Evolutionary conservation across 2,797 vertebrate genomes (phyloP).

Genomic region (Capromys pilorides): DNA sequence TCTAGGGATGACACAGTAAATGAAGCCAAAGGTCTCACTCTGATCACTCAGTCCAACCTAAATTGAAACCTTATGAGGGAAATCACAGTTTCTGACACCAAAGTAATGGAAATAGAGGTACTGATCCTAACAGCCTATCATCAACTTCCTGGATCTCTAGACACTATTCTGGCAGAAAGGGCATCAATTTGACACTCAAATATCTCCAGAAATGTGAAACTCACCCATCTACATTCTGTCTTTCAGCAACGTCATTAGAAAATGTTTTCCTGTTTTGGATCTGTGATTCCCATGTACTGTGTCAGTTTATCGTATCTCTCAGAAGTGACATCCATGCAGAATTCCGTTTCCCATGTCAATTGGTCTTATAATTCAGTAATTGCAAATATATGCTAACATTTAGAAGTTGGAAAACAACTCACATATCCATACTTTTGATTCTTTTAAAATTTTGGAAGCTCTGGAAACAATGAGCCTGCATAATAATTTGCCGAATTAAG

Average conservation of each 20-base stretch:
- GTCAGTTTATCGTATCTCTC: not conserved
- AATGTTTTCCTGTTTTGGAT: not conserved
- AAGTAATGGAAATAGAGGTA: not conserved
- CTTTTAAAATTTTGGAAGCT: not conserved
- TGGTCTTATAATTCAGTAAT: conserved; percentile 34
- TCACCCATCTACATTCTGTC: not conserved
- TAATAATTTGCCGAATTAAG: not conserved
- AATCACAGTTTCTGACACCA: conserved; percentile 7
- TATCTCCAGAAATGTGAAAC: not conserved
- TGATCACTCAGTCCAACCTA: not conserved
- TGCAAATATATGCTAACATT: not conserved
- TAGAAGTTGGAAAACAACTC: conserved; percentile 22
- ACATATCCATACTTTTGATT: not conserved
- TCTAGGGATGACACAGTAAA: not conserved
- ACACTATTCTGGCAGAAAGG: not conserved
- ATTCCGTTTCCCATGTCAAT: not conserved
- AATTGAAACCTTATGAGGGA: not conserved
- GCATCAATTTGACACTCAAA: not conserved
- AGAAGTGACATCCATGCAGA: not conserved
- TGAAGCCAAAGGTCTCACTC: not conserved
- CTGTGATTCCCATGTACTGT: not conserved
- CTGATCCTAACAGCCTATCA: not conserved
- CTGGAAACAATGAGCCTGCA: not conserved
- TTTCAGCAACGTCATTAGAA: not conserved
- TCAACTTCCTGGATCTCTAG: not conserved